Evolutionary conservation across 2,113 vertebrate genomes (phyloP), one percentile per base, ranked within the genome.

Genomic region (Neogobius melanostomus): DNA sequence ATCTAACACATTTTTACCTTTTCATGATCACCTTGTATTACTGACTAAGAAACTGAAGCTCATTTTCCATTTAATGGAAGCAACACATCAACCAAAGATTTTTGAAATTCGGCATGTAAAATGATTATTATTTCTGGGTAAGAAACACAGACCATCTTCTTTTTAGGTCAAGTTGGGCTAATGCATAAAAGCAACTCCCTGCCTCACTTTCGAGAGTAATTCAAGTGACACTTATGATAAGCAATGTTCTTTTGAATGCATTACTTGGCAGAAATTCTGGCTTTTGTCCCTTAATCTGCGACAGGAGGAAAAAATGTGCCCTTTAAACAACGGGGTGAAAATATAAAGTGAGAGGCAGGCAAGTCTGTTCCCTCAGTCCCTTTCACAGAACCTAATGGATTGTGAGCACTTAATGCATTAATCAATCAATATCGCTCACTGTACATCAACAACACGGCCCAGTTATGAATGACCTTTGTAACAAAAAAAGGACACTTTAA

Each of bases 361-460:
- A 82, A 90, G 92, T 93, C 94, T 94, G 92, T 93, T 64, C 62
- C 94, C 95, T 93, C 94, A 95, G 95, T 95, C 95, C 90, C 93
- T 95, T 94, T 95, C 95, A 96, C 94, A 94, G 94, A 94, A 94
- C 95, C 96, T 98, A 98, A 99, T 98, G 96, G 97, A 95, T 97
- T 96, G 95, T 93, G 94, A 96, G 97, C 96, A 98, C 97, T 97
- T 98, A 95, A 97, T 98, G 97, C 98, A 99, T 98, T 98, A 98
- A 98, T 98, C 97, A 98, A 99, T 99, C 98, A 98, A 99, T 98
- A 99, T 96, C 96, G 94, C 93, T 94, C 96, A 96, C 95, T 97
- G 95, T 96, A 96, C 96, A 97, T 95, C 96, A 97, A 94, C 93
- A 77, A 94, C 78, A 83, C 92, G 94, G 95, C 96, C 95, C 97